These are phyloP conservation scores for Cyanoderma ruficeps DNA, from an alignment of 2,113 vertebrate species.

Conservation along the genomic window DNA sequence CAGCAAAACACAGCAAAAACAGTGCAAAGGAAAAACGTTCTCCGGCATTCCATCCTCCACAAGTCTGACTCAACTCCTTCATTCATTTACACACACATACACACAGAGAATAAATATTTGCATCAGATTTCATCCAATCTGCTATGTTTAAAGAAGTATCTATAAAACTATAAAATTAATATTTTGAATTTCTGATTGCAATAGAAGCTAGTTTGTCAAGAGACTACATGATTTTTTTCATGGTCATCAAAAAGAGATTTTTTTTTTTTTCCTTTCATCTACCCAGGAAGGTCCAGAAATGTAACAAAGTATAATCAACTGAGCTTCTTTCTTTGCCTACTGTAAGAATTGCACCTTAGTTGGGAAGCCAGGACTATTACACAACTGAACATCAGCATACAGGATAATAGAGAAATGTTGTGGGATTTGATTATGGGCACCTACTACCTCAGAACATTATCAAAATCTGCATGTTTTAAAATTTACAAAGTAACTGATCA, in stretches of 20 bases:
- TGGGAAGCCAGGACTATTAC: background rate
- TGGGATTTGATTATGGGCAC: background rate
- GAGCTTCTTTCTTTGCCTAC: background rate
- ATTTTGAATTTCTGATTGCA: background rate
- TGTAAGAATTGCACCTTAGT: background rate
- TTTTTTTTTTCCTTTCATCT: background rate
- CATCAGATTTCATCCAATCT: background rate
- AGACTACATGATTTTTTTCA: rapidly evolving
- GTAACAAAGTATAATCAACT: background rate
- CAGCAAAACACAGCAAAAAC: background rate
- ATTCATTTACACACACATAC: background rate
- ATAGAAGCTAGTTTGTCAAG: background rate
- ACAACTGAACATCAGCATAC: background rate
- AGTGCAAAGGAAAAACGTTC: background rate
- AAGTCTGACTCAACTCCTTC: background rate
- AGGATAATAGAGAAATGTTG: background rate
- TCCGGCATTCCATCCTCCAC: background rate
- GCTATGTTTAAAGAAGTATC: background rate
- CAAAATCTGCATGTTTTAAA: background rate
- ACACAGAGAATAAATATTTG: background rate
- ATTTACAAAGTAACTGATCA: background rate
- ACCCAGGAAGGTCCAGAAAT: background rate
- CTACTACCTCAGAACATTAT: background rate
- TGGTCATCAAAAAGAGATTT: background rate
- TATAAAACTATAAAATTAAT: background rate